Percentiles rank a stretch among this genome's conserved stretches.
phyloP scores from a whole-genome alignment of 1,140 invertebrate genomes.

The Drosophila ercepeae region DNA sequence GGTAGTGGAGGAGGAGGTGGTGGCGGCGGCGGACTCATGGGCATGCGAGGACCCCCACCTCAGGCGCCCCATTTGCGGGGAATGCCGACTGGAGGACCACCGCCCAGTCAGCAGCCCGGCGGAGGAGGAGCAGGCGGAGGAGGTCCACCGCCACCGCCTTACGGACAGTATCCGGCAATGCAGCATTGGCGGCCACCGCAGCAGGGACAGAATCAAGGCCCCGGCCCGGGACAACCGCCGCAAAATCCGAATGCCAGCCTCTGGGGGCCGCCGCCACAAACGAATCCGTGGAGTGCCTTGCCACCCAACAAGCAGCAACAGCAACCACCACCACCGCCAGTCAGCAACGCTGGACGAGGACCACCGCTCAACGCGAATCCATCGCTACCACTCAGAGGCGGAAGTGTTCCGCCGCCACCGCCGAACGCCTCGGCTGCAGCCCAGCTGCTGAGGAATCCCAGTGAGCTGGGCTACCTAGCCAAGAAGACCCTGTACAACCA shows the following conservation, averaged over 20 bases:
- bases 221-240: slow-evolving; percentile 28
- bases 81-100: slow-evolving; percentile 42
- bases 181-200: slow-evolving; percentile 72
- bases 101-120: slow-evolving; percentile 26
- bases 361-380: slow-evolving; percentile 48
- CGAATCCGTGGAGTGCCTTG: slow-evolving; percentile 81
- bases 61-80: slow-evolving; percentile 59
- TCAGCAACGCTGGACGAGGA: slow-evolving; percentile 51
- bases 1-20: slow-evolving; percentile 45
- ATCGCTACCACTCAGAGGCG: slow-evolving; percentile 59
- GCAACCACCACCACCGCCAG: slow-evolving; percentile 50
- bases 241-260: slow-evolving; percentile 81
- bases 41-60: slow-evolving; percentile 68
- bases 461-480: slow-evolving; percentile 71
- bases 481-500: slow-evolving; percentile 76
- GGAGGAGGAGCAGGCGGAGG: slow-evolving; percentile 9
- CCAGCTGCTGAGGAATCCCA: slow-evolving; percentile 70
- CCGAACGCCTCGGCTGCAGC: slow-evolving; percentile 47
- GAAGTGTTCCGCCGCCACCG: slow-evolving; percentile 70
- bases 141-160: slow-evolving; percentile 62
- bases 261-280: slow-evolving; percentile 80
- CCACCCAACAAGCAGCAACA: slow-evolving; percentile 66
- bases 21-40: slow-evolving; percentile 67
- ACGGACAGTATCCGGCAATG: slow-evolving; percentile 65
- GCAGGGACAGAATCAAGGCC: slow-evolving; percentile 39